Base-by-base conservation (phyloP, 2,113 vertebrate species). In the Clarias macrocephalus region DNA sequence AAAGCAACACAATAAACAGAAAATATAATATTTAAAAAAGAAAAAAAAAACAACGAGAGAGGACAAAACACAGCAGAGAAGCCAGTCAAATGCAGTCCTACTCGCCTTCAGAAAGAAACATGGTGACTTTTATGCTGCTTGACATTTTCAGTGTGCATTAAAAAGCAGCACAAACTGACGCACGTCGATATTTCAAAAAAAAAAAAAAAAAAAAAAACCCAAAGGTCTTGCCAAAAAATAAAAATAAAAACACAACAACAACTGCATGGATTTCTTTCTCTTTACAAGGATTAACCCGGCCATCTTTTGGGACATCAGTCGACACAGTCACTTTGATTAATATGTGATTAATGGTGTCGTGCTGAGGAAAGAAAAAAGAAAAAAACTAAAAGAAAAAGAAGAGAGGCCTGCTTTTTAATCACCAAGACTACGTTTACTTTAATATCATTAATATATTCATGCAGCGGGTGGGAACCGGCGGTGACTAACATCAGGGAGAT, bases 361-460 rank as follows among this genome's bases (percentile, higher is more conserved):
- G 65, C 65, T 70, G 82, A 83, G 82, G 28, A 42, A 63, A 65
- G 42, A 19, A 42, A 37, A 28, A n/a, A 66, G 23, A 6, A 10
- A 37, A 21, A 56, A 59, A 59, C 7, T 3, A 7, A 54, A 77
- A 77, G 23, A 21, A 10, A 16, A 42, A 9, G 48, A 21, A 19
- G 57, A 57, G 52, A 3, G 70, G 77, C 73, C 73, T 59, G 84
- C 28, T 42, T 79, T 33, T 85, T 85, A 85, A 84, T 76, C 66
- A 88, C 76, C 23, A 52, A 80, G 60, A 48, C 59, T 65, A 62
- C 28, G 18, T 86, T 84, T 80, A 57, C 65, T 84, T 68, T 65
- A 75, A 80, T 63, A 33, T 72, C 73, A 28, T 79, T 89, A 82
- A 88, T 84, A 84, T 90, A 84, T 66, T 82, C 73, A 37, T 70